phyloP scores from a whole-genome alignment of 2,113 vertebrate genomes.

The Pseudopipra pipra region DNA sequence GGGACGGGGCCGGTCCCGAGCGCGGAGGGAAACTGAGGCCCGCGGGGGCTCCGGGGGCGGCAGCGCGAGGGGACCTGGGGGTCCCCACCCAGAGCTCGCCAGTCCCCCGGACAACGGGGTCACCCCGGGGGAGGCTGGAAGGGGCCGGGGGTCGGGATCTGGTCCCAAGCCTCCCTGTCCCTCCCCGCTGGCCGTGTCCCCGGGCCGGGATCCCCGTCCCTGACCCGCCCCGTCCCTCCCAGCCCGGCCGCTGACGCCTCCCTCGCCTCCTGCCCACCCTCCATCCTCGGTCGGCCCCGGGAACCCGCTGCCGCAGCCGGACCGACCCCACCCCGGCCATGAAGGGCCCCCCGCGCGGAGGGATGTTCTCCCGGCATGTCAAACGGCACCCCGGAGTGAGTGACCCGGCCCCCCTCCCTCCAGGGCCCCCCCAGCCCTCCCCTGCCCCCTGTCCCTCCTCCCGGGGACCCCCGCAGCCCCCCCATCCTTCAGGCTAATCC shows the following conservation, averaged over 20 bases:
- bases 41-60: too few relatives aligned
- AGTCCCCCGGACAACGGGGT: fast-evolving
- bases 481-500: fast-evolving
- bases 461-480: too few relatives aligned
- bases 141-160: background rate
- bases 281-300: background rate
- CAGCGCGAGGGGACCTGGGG: background rate
- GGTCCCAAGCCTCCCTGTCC: background rate
- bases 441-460: background rate
- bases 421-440: background rate
- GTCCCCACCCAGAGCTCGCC: fast-evolving
- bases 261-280: background rate
- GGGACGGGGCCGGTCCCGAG: too few relatives aligned
- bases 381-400: constrained; percentile 54
- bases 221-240: background rate
- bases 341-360: background rate
- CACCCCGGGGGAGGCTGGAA: background rate
- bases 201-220: background rate
- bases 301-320: background rate
- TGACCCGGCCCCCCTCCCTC: background rate
- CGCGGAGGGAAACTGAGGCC: background rate
- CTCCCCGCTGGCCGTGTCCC: background rate
- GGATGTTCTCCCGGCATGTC: constrained; percentile 17
- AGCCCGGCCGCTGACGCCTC: background rate
- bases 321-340: background rate